Percentiles rank a stretch among this genome's conserved stretches.
Evolutionary conservation across 2,888 invertebrate species (phyloP).

Genomic region (Pterostichus niger): DNA sequence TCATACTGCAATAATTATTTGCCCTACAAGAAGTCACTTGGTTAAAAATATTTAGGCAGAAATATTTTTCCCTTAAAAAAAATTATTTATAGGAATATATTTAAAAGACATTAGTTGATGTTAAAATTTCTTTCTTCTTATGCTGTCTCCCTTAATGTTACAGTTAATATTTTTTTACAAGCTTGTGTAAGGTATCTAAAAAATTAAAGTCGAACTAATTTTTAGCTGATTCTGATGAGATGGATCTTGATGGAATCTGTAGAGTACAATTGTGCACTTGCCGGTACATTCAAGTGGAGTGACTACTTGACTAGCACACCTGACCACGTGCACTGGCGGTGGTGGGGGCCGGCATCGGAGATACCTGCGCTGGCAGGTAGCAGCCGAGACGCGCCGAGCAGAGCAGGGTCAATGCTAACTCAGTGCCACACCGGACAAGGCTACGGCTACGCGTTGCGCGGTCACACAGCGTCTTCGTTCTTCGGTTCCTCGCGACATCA

Average conservation of each 20-base stretch:
- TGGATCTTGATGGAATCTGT: not conserved
- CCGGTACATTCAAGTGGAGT: conserved; percentile 20
- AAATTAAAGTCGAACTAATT: too few relatives aligned
- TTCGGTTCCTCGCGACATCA: conserved; percentile 32
- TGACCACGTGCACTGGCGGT: conserved; percentile 54
- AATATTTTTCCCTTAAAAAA: too few relatives aligned
- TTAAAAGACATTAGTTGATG: too few relatives aligned
- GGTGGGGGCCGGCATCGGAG: conserved; percentile 45
- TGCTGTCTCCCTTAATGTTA: too few relatives aligned
- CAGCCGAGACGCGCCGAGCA: conserved; percentile 31
- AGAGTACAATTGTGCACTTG: not conserved
- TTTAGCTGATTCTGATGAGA: too few relatives aligned
- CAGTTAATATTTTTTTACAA: too few relatives aligned
- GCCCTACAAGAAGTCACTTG: too few relatives aligned
- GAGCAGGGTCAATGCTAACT: conserved; percentile 77
- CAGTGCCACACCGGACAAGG: conserved; percentile 77
- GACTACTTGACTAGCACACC: conserved; percentile 20
- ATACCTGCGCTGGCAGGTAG: conserved; percentile 46
- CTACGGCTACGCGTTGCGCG: conserved; percentile 74
- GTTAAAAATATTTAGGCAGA: too few relatives aligned
- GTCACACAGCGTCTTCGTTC: not conserved
- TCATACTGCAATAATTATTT: too few relatives aligned
- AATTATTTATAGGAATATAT: too few relatives aligned
- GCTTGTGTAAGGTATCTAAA: too few relatives aligned
- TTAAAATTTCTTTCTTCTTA: too few relatives aligned